A percentile compares a stretch with the other conserved stretches of the same genome.
Evolutionary conservation across 2,113 vertebrate genomes (phyloP).

Genomic region (Oreocharis arfaki): DNA sequence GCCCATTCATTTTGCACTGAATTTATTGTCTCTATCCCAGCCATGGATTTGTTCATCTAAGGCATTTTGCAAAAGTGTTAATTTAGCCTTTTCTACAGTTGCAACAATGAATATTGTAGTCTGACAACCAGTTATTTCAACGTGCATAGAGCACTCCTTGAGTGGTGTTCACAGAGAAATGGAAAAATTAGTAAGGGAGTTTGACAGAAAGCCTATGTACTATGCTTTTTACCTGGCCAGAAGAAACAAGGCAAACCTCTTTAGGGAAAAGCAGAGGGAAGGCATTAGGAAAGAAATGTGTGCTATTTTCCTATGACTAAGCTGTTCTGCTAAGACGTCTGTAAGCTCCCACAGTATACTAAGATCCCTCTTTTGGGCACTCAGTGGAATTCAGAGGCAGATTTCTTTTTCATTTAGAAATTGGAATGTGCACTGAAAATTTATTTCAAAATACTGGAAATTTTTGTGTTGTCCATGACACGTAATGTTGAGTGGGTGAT

Average conservation of each 20-base stretch:
- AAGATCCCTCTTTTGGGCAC: background rate
- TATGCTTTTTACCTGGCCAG: background rate
- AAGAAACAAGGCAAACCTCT: background rate
- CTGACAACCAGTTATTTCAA: conserved; percentile 59
- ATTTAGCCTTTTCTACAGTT: conserved; percentile 43
- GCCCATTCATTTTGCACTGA: background rate
- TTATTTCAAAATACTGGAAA: background rate
- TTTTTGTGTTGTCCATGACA: background rate
- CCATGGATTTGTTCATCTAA: background rate
- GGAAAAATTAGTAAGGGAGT: background rate
- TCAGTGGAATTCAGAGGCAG: background rate
- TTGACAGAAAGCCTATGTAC: background rate
- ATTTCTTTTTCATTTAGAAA: background rate
- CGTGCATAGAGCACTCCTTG: background rate
- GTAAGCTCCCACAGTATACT: background rate
- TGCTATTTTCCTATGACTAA: background rate
- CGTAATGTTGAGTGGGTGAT: background rate
- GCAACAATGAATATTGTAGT: background rate
- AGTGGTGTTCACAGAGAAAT: background rate
- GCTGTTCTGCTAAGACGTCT: background rate
- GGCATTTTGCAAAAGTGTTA: conserved; percentile 16
- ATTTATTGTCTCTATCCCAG: background rate
- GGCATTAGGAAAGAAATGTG: background rate
- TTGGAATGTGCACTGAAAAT: background rate
- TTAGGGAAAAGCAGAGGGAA: background rate